phyloP scores from a whole-genome alignment of 2,797 vertebrate genomes.

The Melanotaenia pygmaea region DNA sequence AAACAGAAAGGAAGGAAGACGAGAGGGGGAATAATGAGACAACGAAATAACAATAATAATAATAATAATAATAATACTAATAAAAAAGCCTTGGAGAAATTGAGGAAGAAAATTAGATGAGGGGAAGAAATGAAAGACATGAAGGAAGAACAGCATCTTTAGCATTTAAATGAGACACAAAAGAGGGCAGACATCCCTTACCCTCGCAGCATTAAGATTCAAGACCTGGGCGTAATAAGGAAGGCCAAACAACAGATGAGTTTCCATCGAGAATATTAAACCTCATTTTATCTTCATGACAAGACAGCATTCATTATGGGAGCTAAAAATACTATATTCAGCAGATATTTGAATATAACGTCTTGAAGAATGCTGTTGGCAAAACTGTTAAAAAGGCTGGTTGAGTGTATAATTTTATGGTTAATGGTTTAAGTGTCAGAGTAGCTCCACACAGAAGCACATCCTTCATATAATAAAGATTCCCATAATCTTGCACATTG shows the following conservation, averaged over 20 bases:
- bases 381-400: constrained; percentile 22
- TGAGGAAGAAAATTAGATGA: constrained; percentile 47
- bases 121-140: constrained; percentile 46
- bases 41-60: background rate
- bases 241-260: constrained; percentile 67
- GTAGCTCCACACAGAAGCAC: constrained; percentile 29
- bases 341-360: constrained; percentile 20
- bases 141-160: constrained; percentile 56
- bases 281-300: constrained; percentile 66
- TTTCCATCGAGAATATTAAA: constrained; percentile 73
- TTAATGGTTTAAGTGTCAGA: constrained; percentile 47
- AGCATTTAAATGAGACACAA: constrained; percentile 73
- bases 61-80: constrained; percentile 15
- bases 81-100: constrained; percentile 43
- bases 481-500: constrained; percentile 11
- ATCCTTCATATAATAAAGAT: constrained; percentile 39
- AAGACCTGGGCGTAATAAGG: constrained; percentile 73
- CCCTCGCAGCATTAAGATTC: constrained; percentile 59
- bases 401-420: constrained; percentile 41
- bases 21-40: constrained; percentile 50
- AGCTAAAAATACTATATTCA: constrained; percentile 52
- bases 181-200: constrained; percentile 61
- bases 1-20: background rate
- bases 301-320: constrained; percentile 62
- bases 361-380: constrained; percentile 7